Percentiles rank a stretch among this genome's conserved stretches.
phyloP scores from a whole-genome alignment of 1,140 invertebrate species.

The Metaphire vulgaris region DNA sequence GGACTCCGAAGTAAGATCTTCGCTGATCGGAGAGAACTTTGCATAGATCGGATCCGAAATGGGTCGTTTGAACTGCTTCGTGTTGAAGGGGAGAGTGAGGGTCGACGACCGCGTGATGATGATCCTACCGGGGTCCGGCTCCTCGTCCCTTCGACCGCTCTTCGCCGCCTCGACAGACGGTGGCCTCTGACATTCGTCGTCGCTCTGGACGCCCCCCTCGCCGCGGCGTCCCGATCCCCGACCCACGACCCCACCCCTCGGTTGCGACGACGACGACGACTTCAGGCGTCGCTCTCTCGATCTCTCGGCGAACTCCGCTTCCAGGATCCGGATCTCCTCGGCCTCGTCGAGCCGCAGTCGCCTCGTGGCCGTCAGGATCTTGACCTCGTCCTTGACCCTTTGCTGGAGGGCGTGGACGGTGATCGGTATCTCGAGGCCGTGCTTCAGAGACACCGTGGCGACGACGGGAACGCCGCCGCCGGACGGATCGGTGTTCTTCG shows the following conservation, averaged over 20 bases:
- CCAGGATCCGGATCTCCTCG: constrained; percentile 49
- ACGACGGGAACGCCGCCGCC: not conserved
- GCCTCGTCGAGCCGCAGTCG: constrained; percentile 51
- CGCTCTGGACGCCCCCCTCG: too few species aligned
- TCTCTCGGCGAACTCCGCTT: constrained; percentile 40
- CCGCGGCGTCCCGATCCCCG: not conserved
- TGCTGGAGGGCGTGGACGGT: constrained; percentile 47
- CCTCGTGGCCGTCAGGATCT: constrained; percentile 52
- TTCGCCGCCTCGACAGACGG: not conserved
- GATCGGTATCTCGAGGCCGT: not conserved
- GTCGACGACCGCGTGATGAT: constrained; percentile 34
- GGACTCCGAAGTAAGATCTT: constrained; percentile 48
- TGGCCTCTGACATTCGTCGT: too few species aligned
- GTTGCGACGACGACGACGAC: not conserved
- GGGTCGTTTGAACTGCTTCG: constrained; percentile 39
- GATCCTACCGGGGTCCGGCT: constrained; percentile 32
- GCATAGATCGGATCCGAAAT: constrained; percentile 49
- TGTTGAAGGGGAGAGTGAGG: not conserved
- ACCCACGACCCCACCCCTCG: not conserved
- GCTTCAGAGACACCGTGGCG: not conserved
- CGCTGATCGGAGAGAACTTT: constrained; percentile 57
- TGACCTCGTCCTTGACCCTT: constrained; percentile 57
- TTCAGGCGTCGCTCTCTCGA: constrained; percentile 1
- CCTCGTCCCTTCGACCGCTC: not conserved
- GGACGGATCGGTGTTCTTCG: not conserved